phyloP scores from a whole-genome alignment of 2,113 vertebrate species.

The Megaptera novaeangliae region DNA sequence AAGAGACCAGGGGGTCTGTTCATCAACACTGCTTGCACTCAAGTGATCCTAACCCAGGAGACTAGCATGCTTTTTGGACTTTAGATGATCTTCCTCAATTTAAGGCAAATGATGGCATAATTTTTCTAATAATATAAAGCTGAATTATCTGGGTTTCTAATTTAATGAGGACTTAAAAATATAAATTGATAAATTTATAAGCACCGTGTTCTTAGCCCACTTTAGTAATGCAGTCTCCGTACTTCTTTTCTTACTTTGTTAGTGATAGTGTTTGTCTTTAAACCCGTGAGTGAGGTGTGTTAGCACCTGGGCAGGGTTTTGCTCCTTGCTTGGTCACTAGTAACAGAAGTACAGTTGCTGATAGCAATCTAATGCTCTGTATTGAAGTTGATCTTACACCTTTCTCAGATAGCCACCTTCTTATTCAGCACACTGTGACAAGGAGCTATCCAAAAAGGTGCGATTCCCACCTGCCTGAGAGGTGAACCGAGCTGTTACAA shows the following conservation, averaged over 20 bases:
- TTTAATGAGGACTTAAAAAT: neutral
- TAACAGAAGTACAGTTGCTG: neutral
- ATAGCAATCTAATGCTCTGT: neutral
- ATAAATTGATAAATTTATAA: neutral
- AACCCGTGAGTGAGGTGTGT: neutral
- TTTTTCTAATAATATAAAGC: neutral
- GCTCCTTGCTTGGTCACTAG: neutral
- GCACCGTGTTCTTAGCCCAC: neutral
- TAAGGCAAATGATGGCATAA: neutral
- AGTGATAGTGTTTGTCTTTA: neutral
- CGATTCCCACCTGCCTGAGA: neutral
- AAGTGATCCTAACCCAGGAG: neutral
- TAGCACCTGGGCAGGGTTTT: neutral
- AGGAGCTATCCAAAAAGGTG: neutral
- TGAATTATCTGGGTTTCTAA: constrained; percentile 8
- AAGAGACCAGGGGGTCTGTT: neutral
- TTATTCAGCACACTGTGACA: neutral
- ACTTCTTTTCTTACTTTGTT: neutral
- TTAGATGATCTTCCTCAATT: neutral
- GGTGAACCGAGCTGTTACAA: neutral
- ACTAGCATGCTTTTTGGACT: neutral
- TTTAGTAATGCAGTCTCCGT: neutral
- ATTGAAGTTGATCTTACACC: neutral
- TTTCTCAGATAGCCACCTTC: constrained; percentile 1
- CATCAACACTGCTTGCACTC: neutral